phyloP scores from a whole-genome alignment of 2,113 vertebrate genomes.

The Garra rufa region DNA sequence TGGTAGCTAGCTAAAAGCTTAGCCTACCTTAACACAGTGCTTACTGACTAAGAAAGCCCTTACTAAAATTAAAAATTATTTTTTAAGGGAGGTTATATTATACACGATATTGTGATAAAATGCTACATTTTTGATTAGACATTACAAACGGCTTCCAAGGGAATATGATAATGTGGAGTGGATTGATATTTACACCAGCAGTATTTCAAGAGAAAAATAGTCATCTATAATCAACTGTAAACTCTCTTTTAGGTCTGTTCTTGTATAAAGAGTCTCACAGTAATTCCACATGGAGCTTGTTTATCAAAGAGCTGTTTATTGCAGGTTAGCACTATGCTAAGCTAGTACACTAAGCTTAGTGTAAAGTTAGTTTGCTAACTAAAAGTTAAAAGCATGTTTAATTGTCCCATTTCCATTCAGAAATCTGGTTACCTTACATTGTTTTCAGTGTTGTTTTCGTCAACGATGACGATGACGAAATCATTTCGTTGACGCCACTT shows the following conservation, averaged over 20 bases:
- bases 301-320: neutral
- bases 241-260: neutral
- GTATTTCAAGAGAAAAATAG: neutral
- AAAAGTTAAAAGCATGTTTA: neutral
- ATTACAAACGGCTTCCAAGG: neutral
- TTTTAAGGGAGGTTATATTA: neutral
- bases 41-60: neutral
- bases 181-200: neutral
- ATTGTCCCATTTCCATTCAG: neutral
- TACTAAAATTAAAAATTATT: too few species aligned
- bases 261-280: neutral
- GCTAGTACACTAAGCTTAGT: neutral
- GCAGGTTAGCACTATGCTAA: neutral
- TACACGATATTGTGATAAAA: neutral
- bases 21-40: neutral
- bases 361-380: neutral
- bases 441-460: too few species aligned
- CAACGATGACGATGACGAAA: too few species aligned
- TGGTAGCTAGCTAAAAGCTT: neutral
- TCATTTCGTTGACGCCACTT: too few species aligned
- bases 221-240: neutral
- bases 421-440: neutral
- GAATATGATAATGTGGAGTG: neutral
- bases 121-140: neutral
- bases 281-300: neutral